Evolutionary conservation across 2,113 vertebrate species (phyloP), one percentile per base, ranked within the genome.

Genomic region (Gopherus flavomarginatus): DNA sequence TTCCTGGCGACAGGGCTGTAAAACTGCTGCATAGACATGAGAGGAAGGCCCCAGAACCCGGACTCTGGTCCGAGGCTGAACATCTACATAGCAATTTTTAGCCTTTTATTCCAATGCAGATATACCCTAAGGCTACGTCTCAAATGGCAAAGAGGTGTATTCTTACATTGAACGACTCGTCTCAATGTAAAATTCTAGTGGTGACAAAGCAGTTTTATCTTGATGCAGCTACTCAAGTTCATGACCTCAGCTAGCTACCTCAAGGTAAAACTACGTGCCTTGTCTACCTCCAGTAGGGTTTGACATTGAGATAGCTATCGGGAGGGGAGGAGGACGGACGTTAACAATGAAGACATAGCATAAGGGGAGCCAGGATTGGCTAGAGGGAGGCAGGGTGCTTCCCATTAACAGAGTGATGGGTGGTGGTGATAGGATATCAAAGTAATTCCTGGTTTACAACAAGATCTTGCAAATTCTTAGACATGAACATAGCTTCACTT

Each of bases 261-360:
- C 29, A 65, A 65, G 62, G 31, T 65, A 35, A 65, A 65, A 35
- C 29, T 11, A 31, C 31, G 57, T 65, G 6, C 31, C 62, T 17
- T 35, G 31, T 35, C 59, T 35, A 65, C 29, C 12, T 62, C 29
- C 29, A 62, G 59, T 62, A 11, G 24, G 26, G 26, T 59, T 29
- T 35, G 14, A 35, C 62, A 65, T 65, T 16, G 62, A 35, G 59
- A 62, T 31, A 29, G 13, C 27, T 62, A 31, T 5, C 2, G 5
- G 4, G 11, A 3, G 9, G 11, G 4, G 26, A 1, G 11, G 11
- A 12, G 26, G 29, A 62, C 42, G 27, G 11, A 4, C 14, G 5
- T 7, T 62, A 62, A 62, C 59, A 35, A 14, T 65, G 62, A 65
- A 65, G 29, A 65, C 62, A 65, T 17, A 35, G 31, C 3, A 1